Evolutionary conservation across 2,888 invertebrate species (phyloP).

Genomic region (Dryadula phaetusa): DNA sequence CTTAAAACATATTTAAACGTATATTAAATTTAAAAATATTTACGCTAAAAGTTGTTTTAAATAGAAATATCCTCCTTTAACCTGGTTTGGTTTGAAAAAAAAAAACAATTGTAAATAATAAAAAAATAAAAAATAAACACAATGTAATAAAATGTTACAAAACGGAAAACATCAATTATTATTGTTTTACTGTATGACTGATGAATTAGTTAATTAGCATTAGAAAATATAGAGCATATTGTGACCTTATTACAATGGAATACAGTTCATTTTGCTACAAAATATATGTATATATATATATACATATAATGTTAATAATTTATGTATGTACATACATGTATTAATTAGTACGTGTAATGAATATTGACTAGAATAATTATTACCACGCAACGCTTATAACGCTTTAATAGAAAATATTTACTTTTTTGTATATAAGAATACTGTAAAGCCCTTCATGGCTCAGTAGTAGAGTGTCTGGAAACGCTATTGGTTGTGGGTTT

Average conservation of each 20-base stretch:
- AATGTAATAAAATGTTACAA: slow-evolving; percentile 47
- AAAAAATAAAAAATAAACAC: slow-evolving; percentile 24
- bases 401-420: neutral
- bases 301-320: slow-evolving; percentile 37
- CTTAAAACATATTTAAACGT: too few species aligned
- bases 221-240: slow-evolving; percentile 13
- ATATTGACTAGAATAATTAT: slow-evolving; percentile 42
- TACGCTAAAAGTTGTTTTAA: too few species aligned
- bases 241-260: neutral
- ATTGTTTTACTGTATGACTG: slow-evolving; percentile 66
- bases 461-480: too few species aligned
- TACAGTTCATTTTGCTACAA: neutral
- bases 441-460: too few species aligned
- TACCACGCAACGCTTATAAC: slow-evolving; percentile 32
- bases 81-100: too few species aligned
- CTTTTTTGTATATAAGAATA: too few species aligned
- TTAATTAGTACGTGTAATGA: slow-evolving; percentile 42
- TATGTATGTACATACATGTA: slow-evolving; percentile 42
- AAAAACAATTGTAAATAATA: neutral
- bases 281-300: neutral
- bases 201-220: slow-evolving; percentile 59
- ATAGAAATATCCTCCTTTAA: too few species aligned
- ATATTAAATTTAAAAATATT: too few species aligned
- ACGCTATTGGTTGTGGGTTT: too few species aligned
- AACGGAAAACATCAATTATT: slow-evolving; percentile 66